phyloP scores from a whole-genome alignment of 1,140 invertebrate species.

The Oncopeltus fasciatus region DNA sequence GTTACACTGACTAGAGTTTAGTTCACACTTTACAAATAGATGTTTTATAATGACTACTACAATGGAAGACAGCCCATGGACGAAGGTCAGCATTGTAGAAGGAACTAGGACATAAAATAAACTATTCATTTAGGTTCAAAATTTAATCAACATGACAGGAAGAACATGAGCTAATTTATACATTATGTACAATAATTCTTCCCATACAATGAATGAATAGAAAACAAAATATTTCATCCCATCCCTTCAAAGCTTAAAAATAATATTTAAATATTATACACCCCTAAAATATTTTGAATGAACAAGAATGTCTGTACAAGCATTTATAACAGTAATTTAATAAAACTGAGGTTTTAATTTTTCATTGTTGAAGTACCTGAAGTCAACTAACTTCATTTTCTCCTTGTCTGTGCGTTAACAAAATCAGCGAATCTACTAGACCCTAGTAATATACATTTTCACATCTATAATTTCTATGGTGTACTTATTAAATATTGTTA shows the following conservation, averaged over 20 bases:
- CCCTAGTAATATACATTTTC: background rate
- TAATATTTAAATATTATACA: background rate
- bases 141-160: slow-evolving; percentile 15
- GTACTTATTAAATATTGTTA: background rate
- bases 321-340: background rate
- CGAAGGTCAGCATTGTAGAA: too few species aligned
- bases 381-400: background rate
- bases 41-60: too few species aligned
- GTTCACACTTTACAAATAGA: too few species aligned
- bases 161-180: slow-evolving; percentile 16
- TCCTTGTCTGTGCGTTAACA: background rate
- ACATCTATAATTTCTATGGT: slow-evolving; percentile 1
- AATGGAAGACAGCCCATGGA: too few species aligned
- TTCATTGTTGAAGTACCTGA: background rate
- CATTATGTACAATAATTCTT: slow-evolving; percentile 11
- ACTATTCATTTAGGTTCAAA: slow-evolving; percentile 1
- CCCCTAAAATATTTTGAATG: background rate
- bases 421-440: slow-evolving; percentile 1
- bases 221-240: background rate
- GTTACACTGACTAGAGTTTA: too few species aligned
- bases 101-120: background rate
- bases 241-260: background rate
- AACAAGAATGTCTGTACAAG: background rate
- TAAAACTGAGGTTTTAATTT: background rate
- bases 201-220: slow-evolving; percentile 5